phyloP scores from a whole-genome alignment of 2,113 vertebrate genomes.

The Porphyrio hochstetteri region DNA sequence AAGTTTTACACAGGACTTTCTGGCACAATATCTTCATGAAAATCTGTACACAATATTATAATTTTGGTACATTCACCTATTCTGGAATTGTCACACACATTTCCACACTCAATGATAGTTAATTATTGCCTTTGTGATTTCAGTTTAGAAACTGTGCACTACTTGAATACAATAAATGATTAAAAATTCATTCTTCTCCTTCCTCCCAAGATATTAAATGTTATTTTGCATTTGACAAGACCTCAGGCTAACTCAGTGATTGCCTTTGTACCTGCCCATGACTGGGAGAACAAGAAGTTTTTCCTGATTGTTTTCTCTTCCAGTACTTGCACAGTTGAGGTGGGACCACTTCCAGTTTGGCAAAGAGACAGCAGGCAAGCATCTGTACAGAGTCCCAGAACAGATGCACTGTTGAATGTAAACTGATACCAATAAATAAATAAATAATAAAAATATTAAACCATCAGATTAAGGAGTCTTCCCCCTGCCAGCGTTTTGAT shows the following conservation, averaged over 20 bases:
- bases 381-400: slow-evolving; percentile 21
- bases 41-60: background rate
- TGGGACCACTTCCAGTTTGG: slow-evolving; percentile 10
- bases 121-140: background rate
- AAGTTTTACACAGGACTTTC: background rate
- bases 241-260: background rate
- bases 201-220: background rate
- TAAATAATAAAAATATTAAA: slow-evolving; percentile 1
- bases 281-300: background rate
- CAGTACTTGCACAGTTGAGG: background rate
- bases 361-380: background rate
- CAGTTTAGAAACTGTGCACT: background rate
- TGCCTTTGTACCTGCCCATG: background rate
- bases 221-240: slow-evolving; percentile 32
- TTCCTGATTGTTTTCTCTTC: background rate
- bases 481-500: background rate
- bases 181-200: background rate
- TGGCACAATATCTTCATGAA: background rate
- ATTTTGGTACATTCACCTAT: background rate
- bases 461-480: slow-evolving; percentile 11
- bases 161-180: background rate
- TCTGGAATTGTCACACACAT: background rate
- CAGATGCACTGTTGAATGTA: background rate
- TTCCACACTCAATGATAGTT: background rate
- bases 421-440: slow-evolving; percentile 4